phyloP scores from a whole-genome alignment of 2,797 vertebrate genomes.

The Argya squamiceps region DNA sequence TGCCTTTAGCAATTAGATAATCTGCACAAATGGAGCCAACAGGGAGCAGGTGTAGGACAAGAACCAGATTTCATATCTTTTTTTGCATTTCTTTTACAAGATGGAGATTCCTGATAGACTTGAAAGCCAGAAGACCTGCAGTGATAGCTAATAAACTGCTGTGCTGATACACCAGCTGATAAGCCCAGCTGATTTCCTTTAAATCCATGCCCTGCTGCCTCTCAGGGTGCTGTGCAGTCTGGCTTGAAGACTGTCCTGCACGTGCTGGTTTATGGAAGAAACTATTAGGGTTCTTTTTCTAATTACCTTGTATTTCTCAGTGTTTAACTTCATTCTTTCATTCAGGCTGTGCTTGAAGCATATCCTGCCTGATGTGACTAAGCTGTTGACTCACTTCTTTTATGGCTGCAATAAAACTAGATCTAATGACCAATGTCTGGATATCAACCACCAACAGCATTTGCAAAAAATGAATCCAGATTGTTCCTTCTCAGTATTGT shows the following conservation, averaged over 20 bases:
- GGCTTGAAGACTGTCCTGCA: fast-evolving
- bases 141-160: background rate
- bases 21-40: background rate
- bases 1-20: background rate
- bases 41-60: background rate
- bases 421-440: constrained; percentile 36
- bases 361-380: constrained; percentile 57
- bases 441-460: constrained; percentile 37
- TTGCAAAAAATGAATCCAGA: background rate
- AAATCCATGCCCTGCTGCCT: background rate
- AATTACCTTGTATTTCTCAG: constrained; percentile 33
- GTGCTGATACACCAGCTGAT: background rate
- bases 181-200: background rate
- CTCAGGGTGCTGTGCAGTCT: fast-evolving
- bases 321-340: constrained; percentile 35
- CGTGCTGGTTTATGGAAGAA: background rate
- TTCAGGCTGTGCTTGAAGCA: constrained; percentile 16
- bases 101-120: background rate
- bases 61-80: background rate
- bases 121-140: background rate
- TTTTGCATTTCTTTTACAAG: background rate
- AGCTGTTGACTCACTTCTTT: constrained; percentile 70
- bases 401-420: constrained; percentile 39
- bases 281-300: background rate
- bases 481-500: background rate